phyloP scores from a whole-genome alignment of 1,140 invertebrate species.

The Acyrthosiphon pisum region DNA sequence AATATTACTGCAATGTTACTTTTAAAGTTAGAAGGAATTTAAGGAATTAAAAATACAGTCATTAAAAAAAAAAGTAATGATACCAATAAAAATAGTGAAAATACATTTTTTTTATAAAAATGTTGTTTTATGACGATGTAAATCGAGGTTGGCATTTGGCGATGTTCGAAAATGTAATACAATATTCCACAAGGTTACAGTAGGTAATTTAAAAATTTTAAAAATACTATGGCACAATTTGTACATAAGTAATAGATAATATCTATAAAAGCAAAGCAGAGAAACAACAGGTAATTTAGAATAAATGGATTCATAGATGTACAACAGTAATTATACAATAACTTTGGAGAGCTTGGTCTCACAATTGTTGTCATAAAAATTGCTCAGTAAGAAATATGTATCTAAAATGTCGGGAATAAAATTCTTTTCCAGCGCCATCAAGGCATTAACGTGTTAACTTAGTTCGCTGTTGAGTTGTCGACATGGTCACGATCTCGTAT shows the following conservation, averaged over 20 bases:
- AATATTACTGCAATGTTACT: background rate
- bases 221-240: no score
- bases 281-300: background rate
- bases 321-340: background rate
- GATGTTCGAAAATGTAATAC: background rate
- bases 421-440: background rate
- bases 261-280: background rate
- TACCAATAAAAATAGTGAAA: no score
- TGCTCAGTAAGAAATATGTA: background rate
- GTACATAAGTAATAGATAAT: background rate
- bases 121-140: no score
- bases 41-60: no score
- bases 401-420: background rate
- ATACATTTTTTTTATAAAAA: no score
- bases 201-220: no score
- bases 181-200: background rate
- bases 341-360: background rate
- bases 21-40: no score
- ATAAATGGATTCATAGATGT: background rate
- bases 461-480: no score
- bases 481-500: background rate
- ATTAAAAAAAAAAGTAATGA: no score
- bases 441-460: no score
- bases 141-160: no score
- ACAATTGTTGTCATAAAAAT: background rate